phyloP scores from a whole-genome alignment of 2,113 vertebrate genomes.

The Petroica traversi region DNA sequence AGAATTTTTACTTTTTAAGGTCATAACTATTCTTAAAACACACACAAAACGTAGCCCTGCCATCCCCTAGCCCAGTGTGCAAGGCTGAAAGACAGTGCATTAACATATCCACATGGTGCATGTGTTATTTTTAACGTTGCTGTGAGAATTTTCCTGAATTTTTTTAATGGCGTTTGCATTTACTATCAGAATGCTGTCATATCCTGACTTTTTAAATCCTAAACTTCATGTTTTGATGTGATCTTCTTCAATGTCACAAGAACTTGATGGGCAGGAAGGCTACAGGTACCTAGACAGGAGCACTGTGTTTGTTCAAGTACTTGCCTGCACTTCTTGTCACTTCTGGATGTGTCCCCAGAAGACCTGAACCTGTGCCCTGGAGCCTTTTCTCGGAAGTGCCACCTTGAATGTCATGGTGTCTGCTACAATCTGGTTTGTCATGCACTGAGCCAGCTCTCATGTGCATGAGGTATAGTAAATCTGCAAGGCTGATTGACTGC shows the following conservation, averaged over 20 bases:
- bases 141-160: background rate
- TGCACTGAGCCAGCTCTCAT: background rate
- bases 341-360: background rate
- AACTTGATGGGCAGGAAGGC: background rate
- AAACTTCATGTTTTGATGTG: background rate
- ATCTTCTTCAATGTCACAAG: background rate
- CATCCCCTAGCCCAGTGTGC: background rate
- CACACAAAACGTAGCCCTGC: background rate
- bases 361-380: background rate
- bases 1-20: background rate
- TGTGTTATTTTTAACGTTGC: background rate
- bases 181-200: background rate
- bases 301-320: background rate
- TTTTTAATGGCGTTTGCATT: background rate
- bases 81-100: background rate
- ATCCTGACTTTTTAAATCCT: background rate
- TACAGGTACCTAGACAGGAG: background rate
- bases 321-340: background rate
- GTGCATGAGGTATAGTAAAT: background rate
- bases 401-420: background rate
- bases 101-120: background rate
- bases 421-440: background rate
- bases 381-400: background rate
- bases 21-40: background rate
- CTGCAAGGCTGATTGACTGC: background rate